Evolutionary conservation across 2,797 vertebrate genomes (phyloP), one percentile per base, ranked within the genome.

Genomic region (Phylloscopus collybita): DNA sequence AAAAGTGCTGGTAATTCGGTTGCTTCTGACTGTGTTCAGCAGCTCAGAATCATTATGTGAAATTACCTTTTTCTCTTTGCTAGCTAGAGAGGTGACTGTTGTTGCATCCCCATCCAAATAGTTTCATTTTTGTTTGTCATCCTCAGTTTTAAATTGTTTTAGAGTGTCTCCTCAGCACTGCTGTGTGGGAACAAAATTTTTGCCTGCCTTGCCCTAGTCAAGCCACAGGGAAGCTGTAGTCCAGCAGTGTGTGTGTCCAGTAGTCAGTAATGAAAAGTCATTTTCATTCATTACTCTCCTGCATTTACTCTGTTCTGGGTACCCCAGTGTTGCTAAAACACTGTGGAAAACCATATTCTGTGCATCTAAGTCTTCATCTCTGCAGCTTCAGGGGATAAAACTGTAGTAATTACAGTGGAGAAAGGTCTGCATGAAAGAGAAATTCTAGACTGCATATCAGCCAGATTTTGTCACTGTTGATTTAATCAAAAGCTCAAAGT

Each of bases 331-430:
- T 86, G 59, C 70, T 90, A 78, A 94, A 93, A 93, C 20, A 49
- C 79, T 23, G 6, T 95, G 32, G 84, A 95, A 78, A 94, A 88
- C 57, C 40, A 21, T 90, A 36, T 74, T 70, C 56, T 60, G 17
- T 65, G 73, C 25, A 76, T 86, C 69, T 60, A 38, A 62, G n/a
- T 79, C 71, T 84, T 86, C 69, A 51, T 93, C 45, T 91, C 51
- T 92, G 65, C 90, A 96, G 65, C 92, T 89, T 73, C 78, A 61
- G 69, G 83, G 82, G 67, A 95, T 90, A 88, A 95, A 79, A 95
- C 65, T 84, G 21, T 78, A 90, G 57, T 91, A 59, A 82, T 87
- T 88, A 78, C 53, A 56, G 30, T 86, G n/a, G 60, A 88, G 59
- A 90, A 93, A 60, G 67, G 59, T 76, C 84, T 96, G 71, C 11